Base-by-base conservation (phyloP, 2,888 invertebrate genomes). In the Electrophaes corylata region DNA sequence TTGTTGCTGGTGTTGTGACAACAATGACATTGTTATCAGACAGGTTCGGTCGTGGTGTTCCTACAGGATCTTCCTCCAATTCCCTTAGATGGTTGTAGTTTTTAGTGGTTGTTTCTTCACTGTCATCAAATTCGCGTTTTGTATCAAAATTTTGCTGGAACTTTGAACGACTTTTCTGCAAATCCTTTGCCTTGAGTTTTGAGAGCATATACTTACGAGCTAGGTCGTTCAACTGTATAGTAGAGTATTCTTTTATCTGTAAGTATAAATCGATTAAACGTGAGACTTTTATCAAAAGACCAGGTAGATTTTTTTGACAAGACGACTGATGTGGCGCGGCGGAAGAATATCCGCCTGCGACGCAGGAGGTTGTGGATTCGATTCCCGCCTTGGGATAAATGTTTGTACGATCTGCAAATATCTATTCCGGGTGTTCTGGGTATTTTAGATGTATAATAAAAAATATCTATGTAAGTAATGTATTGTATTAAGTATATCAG, bases 181-280 rank as follows among this genome's bases (percentile, higher is more conserved):
- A 65, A 39, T 84, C 79, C 61, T 87, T 88, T 23, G 65, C 64
- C 55, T 75, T 81, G 1, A 90, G 46, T 14, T 75, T 77, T 0
- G 61, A 47, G 3, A 81, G 64, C 0, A 91, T 59, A 58, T 90
- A 88, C 60, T 81, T 83, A 29, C 86, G 77, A 1, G 84, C 83
- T 51, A 91, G 68, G 12, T 90, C 78, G 58, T 91, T 90, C 1
- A 91, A 69, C 65, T 91, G 88, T 62, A 86, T 88, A 0, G 84
- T 81, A 18, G 91, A 82, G 58, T 91, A 91, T 72, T 88, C 84
- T 72, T 85, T 89, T 2, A 88, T 68, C 91, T 91, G 72, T 18
- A 71, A 75, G 33, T 3, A 31, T n/a, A 39, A 23, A 10, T n/a
- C 29, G 1, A 29, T 39, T 19, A 39, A 31, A n/a, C n/a, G n/a